phyloP scores from a whole-genome alignment of 1,140 invertebrate genomes.

The Drosophila bocqueti region DNA sequence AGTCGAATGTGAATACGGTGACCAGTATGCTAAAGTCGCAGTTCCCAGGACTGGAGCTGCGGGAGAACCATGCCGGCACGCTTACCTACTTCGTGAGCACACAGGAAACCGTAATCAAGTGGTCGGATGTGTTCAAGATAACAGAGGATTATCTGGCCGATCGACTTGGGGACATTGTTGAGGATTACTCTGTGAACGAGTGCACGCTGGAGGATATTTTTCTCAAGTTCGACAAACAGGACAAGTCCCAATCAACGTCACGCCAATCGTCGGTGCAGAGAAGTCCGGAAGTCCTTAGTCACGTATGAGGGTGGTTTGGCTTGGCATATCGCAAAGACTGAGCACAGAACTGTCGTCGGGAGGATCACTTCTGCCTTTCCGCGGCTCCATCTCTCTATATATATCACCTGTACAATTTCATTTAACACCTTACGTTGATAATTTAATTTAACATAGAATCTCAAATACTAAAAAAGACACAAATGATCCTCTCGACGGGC shows the following conservation, averaged over 20 bases:
- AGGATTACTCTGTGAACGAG: conserved; percentile 83
- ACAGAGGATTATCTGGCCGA: conserved; percentile 43
- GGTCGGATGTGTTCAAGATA: conserved; percentile 77
- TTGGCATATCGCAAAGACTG: conserved; percentile 9
- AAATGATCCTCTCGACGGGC: conserved; percentile 10
- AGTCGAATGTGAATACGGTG: conserved; percentile 55
- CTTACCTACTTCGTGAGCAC: conserved; percentile 75
- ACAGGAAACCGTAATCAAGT: conserved; percentile 58
- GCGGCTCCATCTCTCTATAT: not conserved
- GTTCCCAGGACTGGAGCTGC: conserved; percentile 54
- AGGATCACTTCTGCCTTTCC: not conserved
- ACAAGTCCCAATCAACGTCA: conserved; percentile 29
- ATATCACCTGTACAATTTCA: conserved; percentile 31
- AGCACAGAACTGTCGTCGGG: conserved; percentile 24
- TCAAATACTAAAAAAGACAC: not conserved
- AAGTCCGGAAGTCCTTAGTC: not conserved
- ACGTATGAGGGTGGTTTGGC: conserved; percentile 15
- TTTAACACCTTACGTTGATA: not conserved
- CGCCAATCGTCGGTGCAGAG: conserved; percentile 20
- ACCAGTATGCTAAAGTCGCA: conserved; percentile 52
- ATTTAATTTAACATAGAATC: conserved; percentile 24
- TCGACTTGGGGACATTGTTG: conserved; percentile 47
- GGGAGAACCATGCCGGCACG: conserved; percentile 76
- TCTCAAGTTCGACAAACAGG: conserved; percentile 68
- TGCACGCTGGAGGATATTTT: conserved; percentile 84